Conservation (phyloP, 1,140 invertebrate genomes). For the Mamestra configurata region DNA sequence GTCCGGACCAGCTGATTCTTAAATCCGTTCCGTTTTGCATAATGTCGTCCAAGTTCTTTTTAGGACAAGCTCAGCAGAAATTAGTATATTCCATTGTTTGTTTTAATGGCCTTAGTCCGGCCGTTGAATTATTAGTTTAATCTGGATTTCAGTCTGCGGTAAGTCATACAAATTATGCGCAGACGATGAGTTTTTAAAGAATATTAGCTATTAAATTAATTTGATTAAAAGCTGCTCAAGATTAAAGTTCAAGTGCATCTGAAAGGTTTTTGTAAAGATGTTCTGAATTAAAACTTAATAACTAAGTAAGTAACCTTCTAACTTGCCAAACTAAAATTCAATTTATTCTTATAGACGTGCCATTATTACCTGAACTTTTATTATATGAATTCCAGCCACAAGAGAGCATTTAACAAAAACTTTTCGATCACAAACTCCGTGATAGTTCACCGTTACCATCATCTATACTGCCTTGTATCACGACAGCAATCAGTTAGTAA, state of each 20-base stretch:
- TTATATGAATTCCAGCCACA: constrained; percentile 5
- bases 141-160: constrained; percentile 9
- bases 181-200: constrained; percentile 4
- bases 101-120: constrained; percentile 36
- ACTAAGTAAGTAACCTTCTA: not conserved
- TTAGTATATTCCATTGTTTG: constrained; percentile 46
- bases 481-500: constrained; percentile 57
- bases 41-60: constrained; percentile 49
- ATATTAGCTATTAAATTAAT: not conserved
- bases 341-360: not conserved
- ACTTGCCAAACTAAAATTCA: not conserved
- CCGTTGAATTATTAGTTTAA: constrained; percentile 31
- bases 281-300: not conserved
- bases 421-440: constrained; percentile 49
- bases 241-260: not conserved
- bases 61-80: constrained; percentile 25
- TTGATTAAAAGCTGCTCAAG: not conserved
- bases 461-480: constrained; percentile 52
- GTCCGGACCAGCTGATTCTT: constrained; percentile 49
- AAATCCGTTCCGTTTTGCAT: constrained; percentile 45
- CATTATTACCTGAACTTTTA: not conserved
- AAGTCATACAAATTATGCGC: not conserved
- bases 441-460: constrained; percentile 50
- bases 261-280: not conserved
- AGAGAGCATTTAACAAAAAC: constrained; percentile 27